phyloP scores from a whole-genome alignment of 1,140 invertebrate genomes.

The Drosophila sp. region DNA sequence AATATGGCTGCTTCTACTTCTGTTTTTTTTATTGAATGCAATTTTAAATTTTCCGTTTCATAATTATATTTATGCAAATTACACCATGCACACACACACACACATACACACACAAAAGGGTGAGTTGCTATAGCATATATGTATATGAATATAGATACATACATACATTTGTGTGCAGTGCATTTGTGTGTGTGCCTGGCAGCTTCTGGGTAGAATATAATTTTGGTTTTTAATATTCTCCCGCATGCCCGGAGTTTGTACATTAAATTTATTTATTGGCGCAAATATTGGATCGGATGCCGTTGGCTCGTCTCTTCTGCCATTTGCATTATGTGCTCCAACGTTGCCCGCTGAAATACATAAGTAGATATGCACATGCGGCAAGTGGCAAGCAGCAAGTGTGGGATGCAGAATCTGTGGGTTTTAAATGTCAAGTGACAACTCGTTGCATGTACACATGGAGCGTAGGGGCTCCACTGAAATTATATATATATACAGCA shows the following conservation, averaged over 20 bases:
- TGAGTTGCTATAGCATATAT: conserved; percentile 33
- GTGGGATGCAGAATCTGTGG: conserved; percentile 20
- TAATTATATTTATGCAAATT: conserved; percentile 82
- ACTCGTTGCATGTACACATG: conserved; percentile 11
- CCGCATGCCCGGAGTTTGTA: conserved; percentile 76
- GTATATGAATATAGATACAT: conserved; percentile 53
- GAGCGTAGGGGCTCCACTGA: conserved; percentile 1
- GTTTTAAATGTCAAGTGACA: conserved; percentile 28
- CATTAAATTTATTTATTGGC: conserved; percentile 83
- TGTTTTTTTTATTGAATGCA: conserved; percentile 50
- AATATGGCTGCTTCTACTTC: conserved; percentile 30
- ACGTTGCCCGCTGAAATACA: conserved; percentile 12
- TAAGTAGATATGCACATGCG: conserved; percentile 26
- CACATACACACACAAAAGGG: conserved; percentile 9
- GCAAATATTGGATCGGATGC: conserved; percentile 83
- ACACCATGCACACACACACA: conserved; percentile 23
- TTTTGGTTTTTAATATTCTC: conserved; percentile 84
- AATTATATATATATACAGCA: conserved; percentile 11
- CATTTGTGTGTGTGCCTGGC: conserved; percentile 36
- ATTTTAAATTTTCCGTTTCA: conserved; percentile 74
- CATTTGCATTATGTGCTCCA: conserved; percentile 66
- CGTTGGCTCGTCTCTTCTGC: conserved; percentile 41
- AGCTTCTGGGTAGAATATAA: conserved; percentile 75
- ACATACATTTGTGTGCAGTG: conserved; percentile 17
- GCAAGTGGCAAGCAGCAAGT: background rate